phyloP scores from a whole-genome alignment of 2,888 invertebrate genomes.

The Acanthococcus lagerstroemiae region DNA sequence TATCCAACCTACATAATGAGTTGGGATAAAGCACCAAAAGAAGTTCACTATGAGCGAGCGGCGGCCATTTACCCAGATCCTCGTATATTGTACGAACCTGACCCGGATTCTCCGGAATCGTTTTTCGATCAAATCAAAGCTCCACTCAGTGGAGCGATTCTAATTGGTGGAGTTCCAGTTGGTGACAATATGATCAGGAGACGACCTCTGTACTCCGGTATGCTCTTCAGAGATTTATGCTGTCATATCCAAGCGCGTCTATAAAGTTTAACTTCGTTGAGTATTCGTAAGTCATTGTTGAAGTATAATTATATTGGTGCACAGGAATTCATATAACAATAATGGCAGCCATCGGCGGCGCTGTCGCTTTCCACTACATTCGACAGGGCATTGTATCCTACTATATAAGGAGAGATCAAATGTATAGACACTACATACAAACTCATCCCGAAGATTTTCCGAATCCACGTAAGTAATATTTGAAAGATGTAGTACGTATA shows the following conservation, averaged over 20 bases:
- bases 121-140: not conserved
- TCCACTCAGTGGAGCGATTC: not conserved
- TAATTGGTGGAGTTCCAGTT: not conserved
- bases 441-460: not conserved
- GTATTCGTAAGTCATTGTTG: too few relatives aligned
- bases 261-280: too few relatives aligned
- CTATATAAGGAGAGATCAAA: too few relatives aligned
- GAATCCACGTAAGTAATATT: not conserved
- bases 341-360: not conserved
- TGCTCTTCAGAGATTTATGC: not conserved
- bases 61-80: not conserved
- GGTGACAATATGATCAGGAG: not conserved
- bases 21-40: too few relatives aligned
- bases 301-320: too few relatives aligned
- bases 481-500: not conserved
- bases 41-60: not conserved
- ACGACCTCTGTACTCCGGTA: not conserved
- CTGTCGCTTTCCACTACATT: too few relatives aligned
- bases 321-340: not conserved
- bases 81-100: not conserved
- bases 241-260: not conserved
- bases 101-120: not conserved
- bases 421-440: not conserved
- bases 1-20: too few relatives aligned
- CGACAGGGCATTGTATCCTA: too few relatives aligned